phyloP scores from a whole-genome alignment of 2,797 vertebrate genomes.

The Rhodeus uyekii region DNA sequence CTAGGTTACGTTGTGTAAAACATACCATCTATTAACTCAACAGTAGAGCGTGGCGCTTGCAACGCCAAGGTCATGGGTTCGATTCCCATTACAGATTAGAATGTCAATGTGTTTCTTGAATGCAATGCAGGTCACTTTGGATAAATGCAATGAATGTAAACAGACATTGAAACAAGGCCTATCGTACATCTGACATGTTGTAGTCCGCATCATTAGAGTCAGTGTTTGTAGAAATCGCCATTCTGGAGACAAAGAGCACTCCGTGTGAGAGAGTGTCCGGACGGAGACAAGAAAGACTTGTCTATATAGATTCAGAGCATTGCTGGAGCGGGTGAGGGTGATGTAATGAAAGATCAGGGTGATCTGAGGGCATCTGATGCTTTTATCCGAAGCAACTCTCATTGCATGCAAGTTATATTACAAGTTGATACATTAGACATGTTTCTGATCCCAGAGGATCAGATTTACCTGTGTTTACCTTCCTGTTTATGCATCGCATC shows the following conservation, averaged over 20 bases:
- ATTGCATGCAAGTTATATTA: background rate
- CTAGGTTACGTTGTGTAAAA: constrained; percentile 57
- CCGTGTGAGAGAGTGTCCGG: background rate
- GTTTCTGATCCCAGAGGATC: background rate
- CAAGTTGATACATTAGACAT: background rate
- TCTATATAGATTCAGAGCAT: background rate
- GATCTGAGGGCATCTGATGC: background rate
- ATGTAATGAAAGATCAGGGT: constrained; percentile 16
- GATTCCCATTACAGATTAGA: no score
- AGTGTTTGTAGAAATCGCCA: no score
- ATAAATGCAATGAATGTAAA: no score
- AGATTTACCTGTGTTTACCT: background rate
- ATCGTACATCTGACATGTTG: background rate
- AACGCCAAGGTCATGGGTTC: no score
- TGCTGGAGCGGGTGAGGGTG: background rate
- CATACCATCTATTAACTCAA: no score
- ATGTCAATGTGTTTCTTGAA: no score
- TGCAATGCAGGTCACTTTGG: no score
- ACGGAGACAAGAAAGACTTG: background rate
- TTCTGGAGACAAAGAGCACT: background rate
- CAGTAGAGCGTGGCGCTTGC: no score
- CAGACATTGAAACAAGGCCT: no score
- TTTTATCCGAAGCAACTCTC: background rate
- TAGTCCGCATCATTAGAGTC: background rate
- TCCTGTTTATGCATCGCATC: constrained; percentile 58